These are phyloP conservation scores for Meghimatium bilineatum DNA, from an alignment of 2,888 invertebrate species.

Conservation along the genomic window DNA sequence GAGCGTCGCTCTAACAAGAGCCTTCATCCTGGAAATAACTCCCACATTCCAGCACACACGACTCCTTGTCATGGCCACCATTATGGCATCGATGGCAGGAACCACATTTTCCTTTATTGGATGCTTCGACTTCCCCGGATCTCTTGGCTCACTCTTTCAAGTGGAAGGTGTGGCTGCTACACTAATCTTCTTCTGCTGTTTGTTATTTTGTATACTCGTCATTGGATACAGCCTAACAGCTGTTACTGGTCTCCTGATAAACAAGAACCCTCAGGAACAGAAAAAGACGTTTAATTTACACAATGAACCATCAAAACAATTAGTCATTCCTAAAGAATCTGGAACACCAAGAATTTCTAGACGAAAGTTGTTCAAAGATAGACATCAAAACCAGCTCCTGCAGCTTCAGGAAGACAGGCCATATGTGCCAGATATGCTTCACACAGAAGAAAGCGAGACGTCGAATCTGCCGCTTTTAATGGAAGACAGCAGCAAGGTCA, in stretches of 20 bases:
- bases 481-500: conserved; percentile 27
- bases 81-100: conserved; percentile 28
- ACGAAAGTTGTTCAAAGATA: not conserved
- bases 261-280: not conserved
- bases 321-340: not conserved
- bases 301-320: not conserved
- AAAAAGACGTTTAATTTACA: not conserved
- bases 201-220: not conserved
- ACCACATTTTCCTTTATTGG: conserved; percentile 31
- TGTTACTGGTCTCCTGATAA: not conserved
- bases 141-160: conserved; percentile 25
- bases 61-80: conserved; percentile 24
- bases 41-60: conserved; percentile 36
- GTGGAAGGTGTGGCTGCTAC: conserved; percentile 40
- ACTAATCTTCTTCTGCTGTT: conserved; percentile 35
- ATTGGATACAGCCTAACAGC: conserved; percentile 16
- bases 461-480: conserved; percentile 13
- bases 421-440: conserved; percentile 25
- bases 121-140: conserved; percentile 33
- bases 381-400: not conserved
- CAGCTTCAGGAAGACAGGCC: conserved; percentile 21
- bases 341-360: not conserved
- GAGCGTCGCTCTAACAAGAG: conserved; percentile 34
- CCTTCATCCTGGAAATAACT: conserved; percentile 33
- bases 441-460: conserved; percentile 31